These are phyloP conservation scores for Gymnogyps californianus DNA, from an alignment of 2,113 vertebrate genomes.

Conservation along the genomic window DNA sequence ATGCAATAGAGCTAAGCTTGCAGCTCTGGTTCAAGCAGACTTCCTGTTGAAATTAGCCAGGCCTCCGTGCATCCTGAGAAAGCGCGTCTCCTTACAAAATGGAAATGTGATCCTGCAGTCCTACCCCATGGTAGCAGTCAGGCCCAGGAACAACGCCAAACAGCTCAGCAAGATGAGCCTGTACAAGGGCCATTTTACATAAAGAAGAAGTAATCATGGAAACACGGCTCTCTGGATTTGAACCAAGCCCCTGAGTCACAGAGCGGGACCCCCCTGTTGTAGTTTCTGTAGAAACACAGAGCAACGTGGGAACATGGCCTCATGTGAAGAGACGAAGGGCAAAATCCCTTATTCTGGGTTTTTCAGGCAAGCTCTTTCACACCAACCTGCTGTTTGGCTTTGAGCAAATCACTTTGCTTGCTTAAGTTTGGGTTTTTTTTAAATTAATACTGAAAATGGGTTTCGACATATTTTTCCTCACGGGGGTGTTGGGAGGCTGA, in stretches of 20 bases:
- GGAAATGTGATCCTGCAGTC: constrained; percentile 36
- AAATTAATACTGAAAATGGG: constrained; percentile 52
- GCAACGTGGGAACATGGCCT: neutral
- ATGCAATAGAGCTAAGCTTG: neutral
- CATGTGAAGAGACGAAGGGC: neutral
- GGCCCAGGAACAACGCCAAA: constrained; percentile 25
- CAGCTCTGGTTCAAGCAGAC: neutral
- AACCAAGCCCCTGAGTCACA: constrained; percentile 49
- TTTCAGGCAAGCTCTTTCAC: constrained; percentile 40
- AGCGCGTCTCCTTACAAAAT: constrained; percentile 20
- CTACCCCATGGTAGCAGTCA: constrained; percentile 40
- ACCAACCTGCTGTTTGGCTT: constrained; percentile 38
- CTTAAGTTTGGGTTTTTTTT: constrained; percentile 33
- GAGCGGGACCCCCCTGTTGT: neutral
- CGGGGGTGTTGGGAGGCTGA: constrained; percentile 33
- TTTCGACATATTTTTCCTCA: constrained; percentile 64
- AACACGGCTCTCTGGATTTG: constrained; percentile 35
- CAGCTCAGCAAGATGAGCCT: constrained; percentile 50
- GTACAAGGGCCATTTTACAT: constrained; percentile 58
- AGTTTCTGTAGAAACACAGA: constrained; percentile 23
- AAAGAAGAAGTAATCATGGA: constrained; percentile 47
- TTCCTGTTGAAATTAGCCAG: constrained; percentile 27
- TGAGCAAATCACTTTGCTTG: constrained; percentile 43
- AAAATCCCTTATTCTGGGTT: constrained; percentile 37
- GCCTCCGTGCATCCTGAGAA: neutral